Base-by-base conservation (phyloP, 2,888 invertebrate species). In the Calliopum simillimum region DNA sequence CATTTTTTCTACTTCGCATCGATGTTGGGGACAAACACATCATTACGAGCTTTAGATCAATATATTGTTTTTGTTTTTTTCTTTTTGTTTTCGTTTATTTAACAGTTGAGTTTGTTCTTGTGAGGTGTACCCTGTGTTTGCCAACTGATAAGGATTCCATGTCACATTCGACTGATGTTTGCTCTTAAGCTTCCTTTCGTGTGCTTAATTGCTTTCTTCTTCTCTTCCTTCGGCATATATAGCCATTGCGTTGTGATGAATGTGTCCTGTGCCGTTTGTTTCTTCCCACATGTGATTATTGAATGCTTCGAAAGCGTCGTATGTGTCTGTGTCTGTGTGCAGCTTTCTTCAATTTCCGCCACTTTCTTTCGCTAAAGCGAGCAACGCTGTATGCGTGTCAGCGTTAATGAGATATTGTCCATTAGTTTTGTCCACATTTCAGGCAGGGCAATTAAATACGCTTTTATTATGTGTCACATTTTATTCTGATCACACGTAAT, bases 181-280 rank as follows among this genome's bases (percentile, higher is more conserved):
- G 77, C 79, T 79, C 79, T 83, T 84, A 84, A 84, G 83, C 83
- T 83, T 82, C 82, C 84, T 84, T 83, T 84, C 84, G 83, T 81
- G 84, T 84, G 77, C 84, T 84, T 84, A 84, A 84, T 84, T 84
- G 84, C 84, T 84, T 84, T 84, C 82, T 83, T 83, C 25, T 43
- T 12, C 33, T 83, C 23, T 21, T n/a, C 13, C 21, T 16, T 8
- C 8, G 33, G 33, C 33, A 33, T 33, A 33, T 33, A 33, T 33
- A n/a, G n/a, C 58, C 64, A 61, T 61, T 69, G 63, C 47, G 51
- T 70, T 61, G 67, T 75, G 71, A 71, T 70, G 70, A 68, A 69
- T 73, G 68, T 51, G 71, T 53, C 66, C 66, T 69, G 69, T 62
- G 59, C 62, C 69, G 69, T 59, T 56, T 68, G 66, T 71, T 59